Conservation (phyloP, 2,113 vertebrate species). For the Lagopus muta region DNA sequence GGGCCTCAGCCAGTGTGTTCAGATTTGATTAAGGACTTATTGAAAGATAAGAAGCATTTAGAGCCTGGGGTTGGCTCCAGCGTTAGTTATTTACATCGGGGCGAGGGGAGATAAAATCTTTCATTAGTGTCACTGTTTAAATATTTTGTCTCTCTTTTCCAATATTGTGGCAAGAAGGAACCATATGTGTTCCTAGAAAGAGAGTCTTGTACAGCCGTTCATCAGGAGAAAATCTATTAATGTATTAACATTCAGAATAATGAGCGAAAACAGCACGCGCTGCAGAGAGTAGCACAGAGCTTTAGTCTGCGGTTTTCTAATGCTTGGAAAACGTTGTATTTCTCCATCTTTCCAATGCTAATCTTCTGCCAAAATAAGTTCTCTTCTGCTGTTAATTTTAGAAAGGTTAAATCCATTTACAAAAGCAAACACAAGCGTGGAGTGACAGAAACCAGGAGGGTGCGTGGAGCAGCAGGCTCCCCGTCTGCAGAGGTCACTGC, state of each 20-base stretch:
- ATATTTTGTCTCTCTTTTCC: conserved; percentile 63
- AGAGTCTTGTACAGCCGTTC: conserved; percentile 27
- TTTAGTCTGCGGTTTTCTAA: conserved; percentile 25
- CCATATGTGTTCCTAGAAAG: conserved; percentile 69
- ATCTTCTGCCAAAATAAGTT: conserved; percentile 50
- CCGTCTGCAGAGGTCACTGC: not conserved
- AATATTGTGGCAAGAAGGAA: conserved; percentile 60
- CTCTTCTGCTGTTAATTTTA: conserved; percentile 58
- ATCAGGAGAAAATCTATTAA: conserved; percentile 65
- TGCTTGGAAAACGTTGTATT: conserved; percentile 51
- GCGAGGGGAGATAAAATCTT: conserved; percentile 23
- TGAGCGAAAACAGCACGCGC: conserved; percentile 12
- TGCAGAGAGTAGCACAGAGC: conserved; percentile 13
- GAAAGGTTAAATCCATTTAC: conserved; percentile 62
- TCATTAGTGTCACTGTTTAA: conserved; percentile 53
- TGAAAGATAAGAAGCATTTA: conserved; percentile 14
- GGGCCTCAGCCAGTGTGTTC: not conserved
- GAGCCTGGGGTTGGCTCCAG: conserved; percentile 37
- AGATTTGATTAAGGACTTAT: conserved; percentile 39
- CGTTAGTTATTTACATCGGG: conserved; percentile 42
- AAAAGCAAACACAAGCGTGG: conserved; percentile 36
- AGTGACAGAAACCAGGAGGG: conserved; percentile 8
- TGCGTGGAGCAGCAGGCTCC: not conserved
- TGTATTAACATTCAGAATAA: conserved; percentile 52
- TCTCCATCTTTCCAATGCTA: conserved; percentile 34